A percentile compares a stretch with the other conserved stretches of the same genome.
Conservation (phyloP, 2,797 vertebrate genomes). For the Naso thynnoides region DNA sequence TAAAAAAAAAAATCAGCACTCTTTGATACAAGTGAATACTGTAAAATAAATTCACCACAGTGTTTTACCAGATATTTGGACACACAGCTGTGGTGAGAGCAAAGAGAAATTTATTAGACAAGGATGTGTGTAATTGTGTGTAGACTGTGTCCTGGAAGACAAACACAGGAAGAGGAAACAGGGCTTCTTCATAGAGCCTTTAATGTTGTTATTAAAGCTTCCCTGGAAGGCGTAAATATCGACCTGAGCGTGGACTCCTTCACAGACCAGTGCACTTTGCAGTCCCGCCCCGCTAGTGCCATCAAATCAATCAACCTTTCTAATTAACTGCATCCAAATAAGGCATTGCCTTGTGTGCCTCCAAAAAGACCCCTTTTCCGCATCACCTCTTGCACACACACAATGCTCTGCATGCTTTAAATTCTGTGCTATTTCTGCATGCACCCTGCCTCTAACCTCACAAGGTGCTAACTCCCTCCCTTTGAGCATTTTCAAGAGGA, state of each 20-base stretch:
- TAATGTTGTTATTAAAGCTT: slow-evolving; percentile 80
- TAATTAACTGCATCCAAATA: slow-evolving; percentile 86
- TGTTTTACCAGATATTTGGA: slow-evolving; percentile 24
- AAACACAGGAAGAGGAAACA: slow-evolving; percentile 39
- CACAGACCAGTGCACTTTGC: slow-evolving; percentile 78
- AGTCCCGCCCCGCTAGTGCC: slow-evolving; percentile 67
- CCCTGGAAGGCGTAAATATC: slow-evolving; percentile 79
- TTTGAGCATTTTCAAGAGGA: slow-evolving; percentile 20
- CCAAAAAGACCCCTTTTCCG: slow-evolving; percentile 62
- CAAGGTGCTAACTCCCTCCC: not conserved
- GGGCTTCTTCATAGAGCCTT: slow-evolving; percentile 61
- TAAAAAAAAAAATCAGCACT: slow-evolving; percentile 40
- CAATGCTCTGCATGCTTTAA: slow-evolving; percentile 36
- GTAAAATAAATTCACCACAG: slow-evolving; percentile 34
- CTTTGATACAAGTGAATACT: slow-evolving; percentile 36
- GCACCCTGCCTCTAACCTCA: slow-evolving; percentile 40
- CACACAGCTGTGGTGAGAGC: slow-evolving; percentile 18
- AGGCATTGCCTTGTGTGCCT: slow-evolving; percentile 59
- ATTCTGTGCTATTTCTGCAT: slow-evolving; percentile 57
- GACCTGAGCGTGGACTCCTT: slow-evolving; percentile 79
- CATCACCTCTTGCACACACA: slow-evolving; percentile 55
- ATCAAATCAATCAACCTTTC: slow-evolving; percentile 85
- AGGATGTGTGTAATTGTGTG: slow-evolving; percentile 48
- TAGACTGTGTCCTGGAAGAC: slow-evolving; percentile 40
- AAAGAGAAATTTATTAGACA: slow-evolving; percentile 45